phyloP scores from a whole-genome alignment of 2,113 vertebrate genomes.

The Aplodontia rufa region DNA sequence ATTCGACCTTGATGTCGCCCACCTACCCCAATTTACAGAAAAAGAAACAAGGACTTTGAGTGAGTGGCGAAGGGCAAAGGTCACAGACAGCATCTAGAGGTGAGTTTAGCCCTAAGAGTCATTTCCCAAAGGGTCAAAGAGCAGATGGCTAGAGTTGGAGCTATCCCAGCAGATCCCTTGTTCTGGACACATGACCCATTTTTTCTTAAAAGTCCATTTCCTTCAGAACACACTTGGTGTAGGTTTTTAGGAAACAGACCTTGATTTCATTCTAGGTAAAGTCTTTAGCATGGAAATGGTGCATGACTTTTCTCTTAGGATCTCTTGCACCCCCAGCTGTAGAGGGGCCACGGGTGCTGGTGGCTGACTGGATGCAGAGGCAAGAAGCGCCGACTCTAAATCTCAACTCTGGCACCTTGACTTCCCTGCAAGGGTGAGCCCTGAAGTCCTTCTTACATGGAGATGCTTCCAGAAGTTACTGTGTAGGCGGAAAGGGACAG shows the following conservation, averaged over 20 bases:
- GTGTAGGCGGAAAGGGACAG: too few species aligned
- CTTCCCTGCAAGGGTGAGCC: neutral
- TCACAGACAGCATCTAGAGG: neutral
- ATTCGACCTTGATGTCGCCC: neutral
- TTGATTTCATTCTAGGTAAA: conserved; percentile 52
- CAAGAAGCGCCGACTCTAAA: neutral
- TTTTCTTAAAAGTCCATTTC: conserved; percentile 27
- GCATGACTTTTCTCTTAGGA: neutral
- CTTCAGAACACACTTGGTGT: neutral
- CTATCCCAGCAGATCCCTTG: neutral
- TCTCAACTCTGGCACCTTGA: neutral
- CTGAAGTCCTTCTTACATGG: neutral
- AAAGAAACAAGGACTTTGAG: neutral
- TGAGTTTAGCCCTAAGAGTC: neutral
- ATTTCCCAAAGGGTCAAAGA: neutral
- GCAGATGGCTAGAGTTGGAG: neutral
- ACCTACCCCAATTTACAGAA: neutral
- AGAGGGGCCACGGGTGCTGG: neutral
- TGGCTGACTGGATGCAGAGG: neutral
- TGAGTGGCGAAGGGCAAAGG: neutral
- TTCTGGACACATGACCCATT: neutral
- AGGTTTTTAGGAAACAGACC: conserved; percentile 45
- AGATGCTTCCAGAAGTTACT: neutral
- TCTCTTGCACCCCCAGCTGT: neutral
- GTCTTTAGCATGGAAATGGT: neutral